These are phyloP conservation scores for Drosophila basisetae DNA, from an alignment of 2,888 invertebrate genomes.

Conservation along the genomic window DNA sequence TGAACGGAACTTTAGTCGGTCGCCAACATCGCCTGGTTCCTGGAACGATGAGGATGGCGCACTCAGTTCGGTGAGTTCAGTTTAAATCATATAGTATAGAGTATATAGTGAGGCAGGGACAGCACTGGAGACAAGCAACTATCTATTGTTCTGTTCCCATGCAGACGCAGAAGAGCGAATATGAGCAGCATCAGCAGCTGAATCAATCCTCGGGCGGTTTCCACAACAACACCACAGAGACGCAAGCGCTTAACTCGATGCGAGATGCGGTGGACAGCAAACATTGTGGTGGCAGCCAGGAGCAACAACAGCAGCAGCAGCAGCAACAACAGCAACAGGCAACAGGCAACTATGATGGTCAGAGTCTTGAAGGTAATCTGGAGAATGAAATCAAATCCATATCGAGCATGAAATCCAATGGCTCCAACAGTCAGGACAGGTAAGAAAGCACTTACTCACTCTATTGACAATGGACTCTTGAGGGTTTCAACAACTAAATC, in stretches of 20 bases:
- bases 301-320: slow-evolving; percentile 50
- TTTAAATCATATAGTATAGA: background rate
- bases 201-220: slow-evolving; percentile 58
- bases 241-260: slow-evolving; percentile 47
- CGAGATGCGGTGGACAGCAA: slow-evolving; percentile 74
- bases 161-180: slow-evolving; percentile 83
- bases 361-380: slow-evolving; percentile 96
- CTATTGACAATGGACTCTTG: background rate
- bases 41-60: slow-evolving; percentile 85
- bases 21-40: slow-evolving; percentile 84
- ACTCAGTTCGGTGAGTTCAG: slow-evolving; percentile 82
- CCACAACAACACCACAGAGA: slow-evolving; percentile 50
- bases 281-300: slow-evolving; percentile 31
- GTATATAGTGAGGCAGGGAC: background rate
- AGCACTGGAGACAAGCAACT: slow-evolving; percentile 8
- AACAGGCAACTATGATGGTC: slow-evolving; percentile 90
- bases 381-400: slow-evolving; percentile 97
- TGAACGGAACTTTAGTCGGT: slow-evolving; percentile 76
- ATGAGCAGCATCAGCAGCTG: slow-evolving; percentile 70
- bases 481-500: slow-evolving; percentile 2
- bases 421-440: slow-evolving; percentile 92
- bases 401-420: slow-evolving; percentile 92
- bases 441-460: slow-evolving; percentile 73
- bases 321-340: slow-evolving; percentile 60
- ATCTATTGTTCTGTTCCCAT: slow-evolving; percentile 3